phyloP scores from a whole-genome alignment of 2,113 vertebrate species.

The Lynx canadensis region DNA sequence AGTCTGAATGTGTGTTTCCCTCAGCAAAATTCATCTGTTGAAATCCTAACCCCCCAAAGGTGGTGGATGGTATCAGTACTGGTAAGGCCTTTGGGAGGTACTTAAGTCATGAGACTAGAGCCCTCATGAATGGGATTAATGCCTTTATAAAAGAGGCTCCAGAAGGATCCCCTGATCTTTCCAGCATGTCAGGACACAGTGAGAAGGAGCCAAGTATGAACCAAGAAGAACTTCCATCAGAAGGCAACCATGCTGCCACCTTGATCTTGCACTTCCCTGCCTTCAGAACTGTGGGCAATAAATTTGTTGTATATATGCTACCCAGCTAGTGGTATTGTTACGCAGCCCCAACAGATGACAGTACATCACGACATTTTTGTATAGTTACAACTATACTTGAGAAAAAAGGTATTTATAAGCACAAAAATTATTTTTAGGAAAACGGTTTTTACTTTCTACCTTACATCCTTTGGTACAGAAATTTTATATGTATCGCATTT shows the following conservation, averaged over 20 bases:
- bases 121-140: background rate
- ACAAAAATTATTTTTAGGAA: background rate
- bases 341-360: background rate
- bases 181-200: background rate
- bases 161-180: background rate
- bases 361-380: background rate
- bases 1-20: background rate
- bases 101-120: background rate
- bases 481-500: background rate
- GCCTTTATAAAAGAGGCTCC: background rate
- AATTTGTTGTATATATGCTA: background rate
- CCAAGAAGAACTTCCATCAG: background rate
- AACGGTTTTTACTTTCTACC: constrained; percentile 15
- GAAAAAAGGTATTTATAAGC: background rate
- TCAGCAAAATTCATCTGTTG: background rate
- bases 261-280: background rate
- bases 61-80: background rate
- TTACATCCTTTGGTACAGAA: background rate
- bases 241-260: background rate
- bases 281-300: background rate
- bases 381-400: background rate
- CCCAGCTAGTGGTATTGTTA: background rate
- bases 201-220: background rate
- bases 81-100: background rate
- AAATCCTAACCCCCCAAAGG: background rate